These are phyloP conservation scores for Enteromius mattozi DNA, from an alignment of 2,797 vertebrate species.

Conservation along the genomic window DNA sequence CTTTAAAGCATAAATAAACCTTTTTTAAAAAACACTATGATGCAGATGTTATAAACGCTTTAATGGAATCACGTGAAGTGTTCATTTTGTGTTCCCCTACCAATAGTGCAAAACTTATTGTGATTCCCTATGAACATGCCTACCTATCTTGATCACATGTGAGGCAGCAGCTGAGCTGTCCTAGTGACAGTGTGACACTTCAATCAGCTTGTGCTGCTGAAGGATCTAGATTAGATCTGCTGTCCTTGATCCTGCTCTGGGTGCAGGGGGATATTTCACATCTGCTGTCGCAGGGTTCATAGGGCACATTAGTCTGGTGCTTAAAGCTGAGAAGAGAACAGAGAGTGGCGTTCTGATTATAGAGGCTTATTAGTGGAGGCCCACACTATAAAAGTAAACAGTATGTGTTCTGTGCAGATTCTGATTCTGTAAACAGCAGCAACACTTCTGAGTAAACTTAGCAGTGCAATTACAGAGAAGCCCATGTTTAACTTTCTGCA, in stretches of 20 bases:
- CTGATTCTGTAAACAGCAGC: background rate
- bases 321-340: slow-evolving; percentile 32
- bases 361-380: slow-evolving; percentile 31
- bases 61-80: background rate
- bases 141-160: slow-evolving; percentile 55
- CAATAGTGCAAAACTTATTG: background rate
- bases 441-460: background rate
- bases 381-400: background rate
- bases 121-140: slow-evolving; percentile 9
- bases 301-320: slow-evolving; percentile 20
- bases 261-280: background rate
- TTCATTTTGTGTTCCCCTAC: background rate
- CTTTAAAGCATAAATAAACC: background rate
- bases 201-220: slow-evolving; percentile 13
- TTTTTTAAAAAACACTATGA: too few relatives aligned
- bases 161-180: slow-evolving; percentile 43
- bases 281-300: slow-evolving; percentile 45
- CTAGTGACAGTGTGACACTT: slow-evolving; percentile 23
- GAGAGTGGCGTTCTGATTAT: background rate
- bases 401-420: background rate
- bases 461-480: background rate
- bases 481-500: background rate
- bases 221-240: slow-evolving; percentile 22
- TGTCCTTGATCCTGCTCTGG: slow-evolving; percentile 19
- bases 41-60: background rate